phyloP scores from a whole-genome alignment of 64 coral and sea anemone species.

The Actinia tenebrosa region DNA sequence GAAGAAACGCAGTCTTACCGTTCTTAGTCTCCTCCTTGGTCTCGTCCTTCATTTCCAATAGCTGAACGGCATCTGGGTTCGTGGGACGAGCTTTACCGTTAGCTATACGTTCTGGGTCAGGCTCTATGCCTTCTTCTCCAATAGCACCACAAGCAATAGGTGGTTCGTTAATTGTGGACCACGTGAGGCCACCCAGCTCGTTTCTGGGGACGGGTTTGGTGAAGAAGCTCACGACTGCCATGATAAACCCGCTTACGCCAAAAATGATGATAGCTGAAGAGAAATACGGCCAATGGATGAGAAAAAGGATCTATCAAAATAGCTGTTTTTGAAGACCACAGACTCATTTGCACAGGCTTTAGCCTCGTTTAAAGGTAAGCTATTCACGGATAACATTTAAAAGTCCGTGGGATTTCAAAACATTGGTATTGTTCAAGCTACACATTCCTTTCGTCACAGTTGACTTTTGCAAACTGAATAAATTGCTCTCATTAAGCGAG shows the following conservation, averaged over 20 bases:
- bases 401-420: too few species aligned
- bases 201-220: constrained; percentile 74
- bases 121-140: constrained; percentile 24
- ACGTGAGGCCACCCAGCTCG: constrained; percentile 88
- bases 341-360: too few species aligned
- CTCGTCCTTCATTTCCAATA: constrained; percentile 33
- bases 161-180: constrained; percentile 83
- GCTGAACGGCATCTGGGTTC: constrained; percentile 4
- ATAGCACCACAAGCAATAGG: constrained; percentile 33
- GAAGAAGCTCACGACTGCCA: constrained; percentile 83
- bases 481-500: too few species aligned
- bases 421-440: too few species aligned
- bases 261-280: constrained; percentile 76
- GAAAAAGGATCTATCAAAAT: too few species aligned
- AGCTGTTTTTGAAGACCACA: too few species aligned
- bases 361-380: too few species aligned
- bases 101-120: not conserved
- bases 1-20: constrained; percentile 9
- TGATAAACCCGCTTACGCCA: constrained; percentile 52
- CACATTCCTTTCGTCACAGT: too few species aligned
- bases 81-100: constrained; percentile 5
- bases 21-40: constrained; percentile 18
- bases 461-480: too few species aligned
- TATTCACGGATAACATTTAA: too few species aligned
- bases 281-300: too few species aligned